Evolutionary conservation across 2,797 vertebrate genomes (phyloP), one percentile per base, ranked within the genome.

Genomic region (Phoxinus dragarum): DNA sequence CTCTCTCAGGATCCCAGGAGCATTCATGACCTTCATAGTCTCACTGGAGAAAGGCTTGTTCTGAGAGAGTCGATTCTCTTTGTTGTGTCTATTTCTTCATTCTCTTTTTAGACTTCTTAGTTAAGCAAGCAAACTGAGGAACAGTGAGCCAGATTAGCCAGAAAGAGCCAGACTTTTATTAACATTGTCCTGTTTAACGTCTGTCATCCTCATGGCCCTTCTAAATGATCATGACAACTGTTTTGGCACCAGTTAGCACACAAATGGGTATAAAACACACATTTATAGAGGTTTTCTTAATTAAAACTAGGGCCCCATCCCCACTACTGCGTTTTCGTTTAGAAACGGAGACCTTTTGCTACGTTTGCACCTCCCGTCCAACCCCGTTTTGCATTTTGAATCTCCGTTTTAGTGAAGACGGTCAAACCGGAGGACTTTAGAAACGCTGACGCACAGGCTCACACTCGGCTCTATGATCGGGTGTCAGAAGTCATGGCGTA

Each of bases 21-120:
- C 38, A 84, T 86, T 81, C 80, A 80, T 80, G 76, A 86, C 76
- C 82, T 88, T 86, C 84, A 79, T 73, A 54, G 61, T 36, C 75
- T 79, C 34, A n/a, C 42, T 67, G 75, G 40, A 68, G 40, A 85
- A 82, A 68, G 71, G 73, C 69, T 19, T n/a, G 69, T 82, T 73
- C 84, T 67, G 42, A 82, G 23, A 81, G n/a, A 64, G 73, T 36
- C 49, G 8, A 80, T 54, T 87, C 72, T 69, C 36, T 83, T 73
- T 75, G 80, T 59, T 76, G 47, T 66, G 61, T 75, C 82, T 27
- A 3, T 78, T 88, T 81, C 75, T 52, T 81, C 67, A 66, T 79
- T 86, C 59, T 59, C 78, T 19, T 69, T 84, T 84, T 77, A 73
- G 71, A 85, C 59, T 75, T 44, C 56, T 82, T 84, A 61, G 38